Conservation (phyloP, 1,140 invertebrate species). For the Vanessa atalanta region DNA sequence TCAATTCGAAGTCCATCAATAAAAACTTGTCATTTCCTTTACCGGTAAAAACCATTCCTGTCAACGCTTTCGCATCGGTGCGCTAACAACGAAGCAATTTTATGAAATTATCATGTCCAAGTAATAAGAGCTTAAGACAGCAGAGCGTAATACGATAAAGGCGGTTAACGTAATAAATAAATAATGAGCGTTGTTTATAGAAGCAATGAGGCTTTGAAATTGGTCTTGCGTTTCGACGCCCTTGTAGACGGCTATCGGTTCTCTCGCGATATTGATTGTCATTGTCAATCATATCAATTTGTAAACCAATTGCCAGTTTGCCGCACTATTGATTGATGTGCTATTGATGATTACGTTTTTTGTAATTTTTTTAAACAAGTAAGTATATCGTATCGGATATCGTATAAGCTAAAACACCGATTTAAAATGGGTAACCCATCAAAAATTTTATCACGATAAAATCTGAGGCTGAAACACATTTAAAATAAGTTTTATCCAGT, state of each 20-base stretch:
- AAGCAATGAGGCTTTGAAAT: conserved; percentile 44
- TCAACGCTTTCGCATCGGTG: conserved; percentile 23
- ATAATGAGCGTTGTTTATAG: conserved; percentile 43
- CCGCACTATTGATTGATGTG: background rate
- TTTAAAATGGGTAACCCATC: too few species aligned
- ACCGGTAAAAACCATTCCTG: conserved; percentile 28
- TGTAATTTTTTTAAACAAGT: background rate
- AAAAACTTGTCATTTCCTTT: conserved; percentile 21
- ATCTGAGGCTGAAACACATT: too few species aligned
- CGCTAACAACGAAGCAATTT: conserved; percentile 35
- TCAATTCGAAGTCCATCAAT: conserved; percentile 23
- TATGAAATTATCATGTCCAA: conserved; percentile 40
- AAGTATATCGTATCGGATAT: too few species aligned
- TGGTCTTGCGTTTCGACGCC: conserved; percentile 43
- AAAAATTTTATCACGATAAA: too few species aligned
- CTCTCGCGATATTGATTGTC: conserved; percentile 55
- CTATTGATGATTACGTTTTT: background rate
- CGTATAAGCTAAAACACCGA: too few species aligned
- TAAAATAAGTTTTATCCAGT: background rate
- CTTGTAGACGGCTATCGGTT: conserved; percentile 44
- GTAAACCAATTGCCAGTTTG: conserved; percentile 47
- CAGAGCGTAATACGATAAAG: conserved; percentile 32
- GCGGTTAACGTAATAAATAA: conserved; percentile 41
- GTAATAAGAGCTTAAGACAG: conserved; percentile 33
- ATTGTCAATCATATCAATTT: conserved; percentile 58